Conservation (phyloP, 2,888 invertebrate species). For the Cacoxenus indagator region DNA sequence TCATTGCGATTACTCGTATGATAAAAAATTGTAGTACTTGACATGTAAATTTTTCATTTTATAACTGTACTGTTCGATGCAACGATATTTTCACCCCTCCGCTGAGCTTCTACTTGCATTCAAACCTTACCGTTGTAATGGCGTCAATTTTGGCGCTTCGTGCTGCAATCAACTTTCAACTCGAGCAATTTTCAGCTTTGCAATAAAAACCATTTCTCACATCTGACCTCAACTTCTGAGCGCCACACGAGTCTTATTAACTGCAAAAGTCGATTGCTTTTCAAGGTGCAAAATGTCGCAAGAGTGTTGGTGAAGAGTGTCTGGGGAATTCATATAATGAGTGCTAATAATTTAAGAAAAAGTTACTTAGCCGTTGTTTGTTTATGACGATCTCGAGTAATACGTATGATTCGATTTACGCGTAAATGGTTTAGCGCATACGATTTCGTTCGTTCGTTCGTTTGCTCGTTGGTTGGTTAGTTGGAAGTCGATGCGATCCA, state of each 20-base stretch:
- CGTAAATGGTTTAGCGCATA: too few species aligned
- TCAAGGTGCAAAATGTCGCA: neutral
- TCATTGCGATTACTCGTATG: slow-evolving; percentile 16
- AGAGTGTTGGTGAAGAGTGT: neutral
- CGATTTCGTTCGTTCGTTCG: too few species aligned
- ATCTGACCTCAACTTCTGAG: neutral
- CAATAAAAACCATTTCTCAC: neutral
- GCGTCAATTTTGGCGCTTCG: neutral
- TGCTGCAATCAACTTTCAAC: neutral
- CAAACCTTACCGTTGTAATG: neutral
- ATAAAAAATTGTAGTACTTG: neutral
- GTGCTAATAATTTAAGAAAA: neutral
- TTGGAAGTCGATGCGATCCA: too few species aligned
- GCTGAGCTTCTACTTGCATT: neutral
- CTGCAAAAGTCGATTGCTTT: neutral
- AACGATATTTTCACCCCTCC: neutral
- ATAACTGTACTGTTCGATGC: neutral
- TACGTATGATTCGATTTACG: neutral
- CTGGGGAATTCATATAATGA: neutral
- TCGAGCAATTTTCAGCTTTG: neutral
- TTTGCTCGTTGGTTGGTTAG: too few species aligned
- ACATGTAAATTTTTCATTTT: neutral
- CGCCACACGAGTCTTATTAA: slow-evolving; percentile 3
- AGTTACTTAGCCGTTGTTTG: slow-evolving; percentile 1
- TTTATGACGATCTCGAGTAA: neutral